Conservation (phyloP, 2,888 invertebrate species). For the Sminthurides aquaticus region DNA sequence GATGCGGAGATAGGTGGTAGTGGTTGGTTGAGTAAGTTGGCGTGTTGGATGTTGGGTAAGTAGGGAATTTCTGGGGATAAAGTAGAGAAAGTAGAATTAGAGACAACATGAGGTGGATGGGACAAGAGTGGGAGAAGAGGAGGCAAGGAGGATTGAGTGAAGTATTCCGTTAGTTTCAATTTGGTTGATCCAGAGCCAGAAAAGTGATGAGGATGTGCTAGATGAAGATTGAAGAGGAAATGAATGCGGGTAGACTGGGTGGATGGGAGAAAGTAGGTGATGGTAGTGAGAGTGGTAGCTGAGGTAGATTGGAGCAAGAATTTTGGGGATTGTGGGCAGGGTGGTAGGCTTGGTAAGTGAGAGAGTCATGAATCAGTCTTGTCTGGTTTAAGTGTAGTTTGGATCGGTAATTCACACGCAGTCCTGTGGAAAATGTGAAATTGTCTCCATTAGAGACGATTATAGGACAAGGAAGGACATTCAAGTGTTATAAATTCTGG, state of each 20-base stretch:
- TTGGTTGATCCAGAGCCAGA: background rate
- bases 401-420: background rate
- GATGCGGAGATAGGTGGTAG: background rate
- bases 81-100: background rate
- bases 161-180: background rate
- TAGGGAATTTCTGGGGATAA: too few relatives aligned
- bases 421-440: background rate
- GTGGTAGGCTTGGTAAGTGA: background rate
- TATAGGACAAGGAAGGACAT: background rate
- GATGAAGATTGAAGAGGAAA: background rate
- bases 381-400: background rate
- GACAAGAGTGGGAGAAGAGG: background rate
- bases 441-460: background rate
- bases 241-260: background rate
- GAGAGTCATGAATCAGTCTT: background rate
- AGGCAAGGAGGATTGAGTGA: background rate
- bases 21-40: background rate
- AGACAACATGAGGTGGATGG: background rate
- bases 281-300: too few relatives aligned
- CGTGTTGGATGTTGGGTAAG: too few relatives aligned
- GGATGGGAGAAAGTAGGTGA: too few relatives aligned
- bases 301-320: too few relatives aligned
- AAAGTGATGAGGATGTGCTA: background rate
- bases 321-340: too few relatives aligned
- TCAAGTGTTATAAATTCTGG: background rate